Evolutionary conservation across 2,888 invertebrate species (phyloP), one percentile per base, ranked within the genome.

Genomic region (Vesta saturnalis): DNA sequence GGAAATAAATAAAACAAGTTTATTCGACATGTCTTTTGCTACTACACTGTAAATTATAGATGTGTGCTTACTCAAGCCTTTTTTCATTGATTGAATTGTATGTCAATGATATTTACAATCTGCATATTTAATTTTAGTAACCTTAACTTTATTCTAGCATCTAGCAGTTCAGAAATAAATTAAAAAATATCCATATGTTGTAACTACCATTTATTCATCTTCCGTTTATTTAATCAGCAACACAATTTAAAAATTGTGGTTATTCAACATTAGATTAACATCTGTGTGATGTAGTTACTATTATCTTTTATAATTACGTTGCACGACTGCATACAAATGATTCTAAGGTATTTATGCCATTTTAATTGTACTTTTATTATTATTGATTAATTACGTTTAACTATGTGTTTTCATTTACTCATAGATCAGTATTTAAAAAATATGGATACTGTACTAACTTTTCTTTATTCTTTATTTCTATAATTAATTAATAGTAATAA

Each of bases 1-100:
- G 52, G 52, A 52, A 52, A 52, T 21, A 52, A 52, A 52, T 19
- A 19, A 52, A 52, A 52, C 52, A 52, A 52, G 52, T 52, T 52
- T 52, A 52, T 52, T 52, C 19, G 52, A 52, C 52, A n/a, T 52
- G 19, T 52, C 16, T 52, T 52, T 52, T 19, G n/a, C 52, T 19
- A 39, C n/a, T 39, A 39, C 39, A n/a, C 12, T 39, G 39, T 39
- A 39, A 39, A 10, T 39, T 39, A 39, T 39, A n/a, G 39, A 10
- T 8, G n/a, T n/a, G n/a, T 39, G 39, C 39, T 39, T 39, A 39
- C 39, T 12, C n/a, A 39, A 1, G n/a, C 12, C 10, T 12, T 21
- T 21, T 52, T 52, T 52, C 19, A 52, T 18, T 12, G 52, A 52
- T 16, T 21, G 52, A 52, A 52, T 3, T n/a, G 18, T 21, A 16